These are phyloP conservation scores for Lasioglossum malachurum DNA, from an alignment of 2,888 invertebrate genomes.

Conservation along the genomic window DNA sequence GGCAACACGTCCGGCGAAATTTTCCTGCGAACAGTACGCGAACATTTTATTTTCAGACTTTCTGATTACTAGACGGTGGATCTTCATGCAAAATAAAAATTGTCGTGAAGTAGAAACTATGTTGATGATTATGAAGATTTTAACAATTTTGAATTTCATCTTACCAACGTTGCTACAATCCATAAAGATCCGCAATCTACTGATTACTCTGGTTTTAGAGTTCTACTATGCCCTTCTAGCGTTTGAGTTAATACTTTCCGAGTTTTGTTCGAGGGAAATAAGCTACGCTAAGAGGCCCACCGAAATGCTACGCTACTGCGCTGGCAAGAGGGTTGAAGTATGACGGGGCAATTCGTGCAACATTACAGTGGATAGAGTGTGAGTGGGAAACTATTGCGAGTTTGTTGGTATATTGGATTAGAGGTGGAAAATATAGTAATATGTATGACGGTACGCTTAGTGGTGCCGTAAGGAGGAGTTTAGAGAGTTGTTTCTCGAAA, in stretches of 20 bases:
- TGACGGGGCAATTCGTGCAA: constrained; percentile 1
- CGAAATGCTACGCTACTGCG: not conserved
- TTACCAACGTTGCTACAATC: too few species aligned
- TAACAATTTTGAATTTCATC: too few species aligned
- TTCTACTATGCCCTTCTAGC: too few species aligned
- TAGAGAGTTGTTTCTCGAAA: not conserved
- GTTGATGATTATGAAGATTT: too few species aligned
- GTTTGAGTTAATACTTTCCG: not conserved
- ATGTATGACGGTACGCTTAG: not conserved
- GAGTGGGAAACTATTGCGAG: not conserved
- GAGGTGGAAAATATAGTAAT: not conserved
- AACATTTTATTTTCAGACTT: not conserved
- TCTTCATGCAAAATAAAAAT: too few species aligned
- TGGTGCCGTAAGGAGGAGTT: not conserved
- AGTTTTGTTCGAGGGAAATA: not conserved
- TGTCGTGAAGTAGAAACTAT: too few species aligned
- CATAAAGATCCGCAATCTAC: too few species aligned
- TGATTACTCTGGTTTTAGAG: too few species aligned
- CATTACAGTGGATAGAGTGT: not conserved
- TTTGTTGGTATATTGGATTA: not conserved
- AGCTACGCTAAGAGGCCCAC: not conserved
- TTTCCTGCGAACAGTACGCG: constrained; percentile 85
- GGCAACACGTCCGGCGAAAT: constrained; percentile 88
- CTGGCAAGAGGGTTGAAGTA: constrained; percentile 6
- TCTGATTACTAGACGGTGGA: not conserved